Evolutionary conservation across 2,113 vertebrate genomes (phyloP).

Genomic region (Micromys minutus): DNA sequence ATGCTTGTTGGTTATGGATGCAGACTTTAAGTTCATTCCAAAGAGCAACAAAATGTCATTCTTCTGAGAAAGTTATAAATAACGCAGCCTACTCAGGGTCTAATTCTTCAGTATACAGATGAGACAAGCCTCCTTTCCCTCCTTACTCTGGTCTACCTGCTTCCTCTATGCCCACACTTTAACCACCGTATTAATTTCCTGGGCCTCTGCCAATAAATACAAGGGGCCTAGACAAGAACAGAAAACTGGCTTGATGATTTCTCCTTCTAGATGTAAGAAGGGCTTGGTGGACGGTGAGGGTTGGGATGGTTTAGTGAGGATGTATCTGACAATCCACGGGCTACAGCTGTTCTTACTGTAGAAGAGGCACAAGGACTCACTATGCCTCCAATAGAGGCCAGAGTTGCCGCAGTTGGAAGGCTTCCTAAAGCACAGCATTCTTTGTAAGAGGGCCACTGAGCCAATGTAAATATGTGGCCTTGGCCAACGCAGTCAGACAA

Average conservation of each 20-base stretch:
- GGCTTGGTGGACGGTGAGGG: neutral
- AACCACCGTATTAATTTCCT: slow-evolving; percentile 29
- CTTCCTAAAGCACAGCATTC: neutral
- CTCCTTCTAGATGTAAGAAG: neutral
- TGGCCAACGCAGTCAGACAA: neutral
- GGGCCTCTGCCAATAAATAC: slow-evolving; percentile 10
- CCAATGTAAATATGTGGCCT: neutral
- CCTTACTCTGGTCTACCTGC: neutral
- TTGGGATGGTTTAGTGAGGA: neutral
- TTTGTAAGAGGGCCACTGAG: slow-evolving; percentile 33
- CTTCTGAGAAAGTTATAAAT: slow-evolving; percentile 71
- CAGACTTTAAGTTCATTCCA: slow-evolving; percentile 68
- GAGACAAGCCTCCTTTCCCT: slow-evolving; percentile 38
- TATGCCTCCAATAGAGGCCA: neutral
- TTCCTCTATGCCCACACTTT: slow-evolving; percentile 24
- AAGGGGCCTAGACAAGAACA: neutral
- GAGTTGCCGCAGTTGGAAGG: neutral
- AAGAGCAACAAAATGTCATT: slow-evolving; percentile 75
- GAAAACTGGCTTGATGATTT: neutral
- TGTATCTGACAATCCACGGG: neutral
- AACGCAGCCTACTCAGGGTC: slow-evolving; percentile 62
- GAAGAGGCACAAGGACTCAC: neutral
- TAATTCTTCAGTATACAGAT: slow-evolving; percentile 69
- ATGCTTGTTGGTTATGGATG: slow-evolving; percentile 37
- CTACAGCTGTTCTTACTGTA: neutral